A percentile compares a stretch with the other conserved stretches of the same genome.
These are phyloP conservation scores for Petrolisthes cinctipes DNA, from an alignment of 2,888 invertebrate genomes.

Conservation along the genomic window DNA sequence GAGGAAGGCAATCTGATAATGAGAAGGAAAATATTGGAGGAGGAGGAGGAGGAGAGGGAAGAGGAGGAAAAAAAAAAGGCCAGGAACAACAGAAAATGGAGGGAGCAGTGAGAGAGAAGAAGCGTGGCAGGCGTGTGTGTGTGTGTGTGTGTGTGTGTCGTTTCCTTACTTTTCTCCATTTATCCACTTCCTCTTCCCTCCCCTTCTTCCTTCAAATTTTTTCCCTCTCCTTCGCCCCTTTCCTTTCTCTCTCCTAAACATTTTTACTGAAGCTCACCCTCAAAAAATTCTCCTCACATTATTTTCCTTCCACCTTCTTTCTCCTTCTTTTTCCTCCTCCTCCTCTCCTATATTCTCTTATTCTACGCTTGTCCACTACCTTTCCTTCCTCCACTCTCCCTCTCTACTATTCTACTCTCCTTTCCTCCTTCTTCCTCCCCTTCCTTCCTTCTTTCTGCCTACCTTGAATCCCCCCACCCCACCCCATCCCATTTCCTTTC, in stretches of 20 bases:
- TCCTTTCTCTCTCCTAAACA: not conserved
- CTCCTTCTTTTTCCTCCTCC: not conserved
- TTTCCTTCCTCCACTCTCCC: too few species aligned
- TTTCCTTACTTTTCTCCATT: not conserved
- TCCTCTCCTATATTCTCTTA: too few species aligned
- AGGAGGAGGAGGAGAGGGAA: slow-evolving; percentile 28
- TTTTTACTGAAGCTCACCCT: not conserved
- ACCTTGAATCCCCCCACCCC: too few species aligned
- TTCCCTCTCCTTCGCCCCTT: not conserved
- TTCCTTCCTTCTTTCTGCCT: too few species aligned
- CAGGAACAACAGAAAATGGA: not conserved
- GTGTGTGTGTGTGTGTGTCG: slow-evolving; percentile 3
- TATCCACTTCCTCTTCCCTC: not conserved
- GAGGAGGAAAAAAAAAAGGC: not conserved
- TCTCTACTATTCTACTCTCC: too few species aligned
- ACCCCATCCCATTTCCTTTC: too few species aligned
- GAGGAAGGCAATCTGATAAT: not conserved
- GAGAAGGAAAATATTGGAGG: slow-evolving; percentile 5
- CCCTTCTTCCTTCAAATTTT: too few species aligned
- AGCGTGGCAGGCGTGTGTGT: slow-evolving; percentile 17
- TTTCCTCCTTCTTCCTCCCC: too few species aligned
- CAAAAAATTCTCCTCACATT: not conserved
- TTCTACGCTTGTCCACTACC: too few species aligned
- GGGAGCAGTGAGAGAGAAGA: not conserved
- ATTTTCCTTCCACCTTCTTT: not conserved